Conservation (phyloP, 2,797 vertebrate genomes). For the Lacerta viridis region DNA sequence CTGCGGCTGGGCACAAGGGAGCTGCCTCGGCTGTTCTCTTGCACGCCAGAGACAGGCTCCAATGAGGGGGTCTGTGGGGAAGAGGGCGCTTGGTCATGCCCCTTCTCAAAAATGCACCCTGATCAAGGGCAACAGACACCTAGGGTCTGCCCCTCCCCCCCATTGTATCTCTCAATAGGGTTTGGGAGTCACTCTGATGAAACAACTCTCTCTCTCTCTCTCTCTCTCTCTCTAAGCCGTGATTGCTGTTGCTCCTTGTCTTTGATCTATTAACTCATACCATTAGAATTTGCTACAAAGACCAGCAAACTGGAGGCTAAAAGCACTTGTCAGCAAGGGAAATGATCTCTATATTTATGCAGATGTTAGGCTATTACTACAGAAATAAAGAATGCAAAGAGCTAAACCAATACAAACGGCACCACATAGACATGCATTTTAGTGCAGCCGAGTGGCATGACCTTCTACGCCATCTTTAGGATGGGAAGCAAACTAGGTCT, state of each 20-base stretch:
- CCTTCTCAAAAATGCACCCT: too few species aligned
- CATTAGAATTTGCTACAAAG: conserved; percentile 34
- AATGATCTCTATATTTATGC: neutral
- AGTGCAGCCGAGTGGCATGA: conserved; percentile 7
- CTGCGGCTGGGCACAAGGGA: too few species aligned
- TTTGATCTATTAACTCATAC: neutral
- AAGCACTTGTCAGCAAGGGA: neutral
- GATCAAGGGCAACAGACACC: neutral
- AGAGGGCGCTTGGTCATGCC: too few species aligned
- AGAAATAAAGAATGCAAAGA: conserved; percentile 22
- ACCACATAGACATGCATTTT: conserved; percentile 38
- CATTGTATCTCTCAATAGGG: neutral
- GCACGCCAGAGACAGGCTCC: too few species aligned
- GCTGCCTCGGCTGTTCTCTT: too few species aligned
- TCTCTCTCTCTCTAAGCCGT: neutral
- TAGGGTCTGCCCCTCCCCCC: too few species aligned
- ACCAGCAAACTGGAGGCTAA: conserved; percentile 19
- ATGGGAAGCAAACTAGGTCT: conserved; percentile 34
- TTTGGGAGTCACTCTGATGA: neutral
- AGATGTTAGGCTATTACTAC: neutral
- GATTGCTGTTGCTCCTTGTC: neutral
- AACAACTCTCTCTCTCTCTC: neutral
- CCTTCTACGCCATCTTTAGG: conserved; percentile 40
- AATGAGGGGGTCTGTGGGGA: too few species aligned
- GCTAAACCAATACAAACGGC: conserved; percentile 32